A percentile compares a stretch with the other conserved stretches of the same genome.
Conservation (phyloP, 2,888 invertebrate species). For the Ditula angustiorana region DNA sequence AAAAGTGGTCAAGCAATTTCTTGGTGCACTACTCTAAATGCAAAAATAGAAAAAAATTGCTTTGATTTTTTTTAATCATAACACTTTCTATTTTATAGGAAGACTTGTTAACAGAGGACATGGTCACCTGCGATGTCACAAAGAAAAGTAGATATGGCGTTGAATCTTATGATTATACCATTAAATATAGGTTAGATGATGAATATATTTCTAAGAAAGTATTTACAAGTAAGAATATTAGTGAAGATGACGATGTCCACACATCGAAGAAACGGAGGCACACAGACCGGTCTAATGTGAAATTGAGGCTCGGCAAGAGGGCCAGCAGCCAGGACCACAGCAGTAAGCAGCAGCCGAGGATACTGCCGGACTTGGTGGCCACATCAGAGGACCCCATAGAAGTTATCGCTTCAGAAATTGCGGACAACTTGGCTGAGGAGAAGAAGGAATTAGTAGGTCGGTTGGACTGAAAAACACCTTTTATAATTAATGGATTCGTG, state of each 20-base stretch:
- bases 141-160: conserved; percentile 88
- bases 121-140: conserved; percentile 92
- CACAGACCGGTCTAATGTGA: conserved; percentile 85
- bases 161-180: conserved; percentile 91
- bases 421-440: conserved; percentile 90
- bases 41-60: too few relatives aligned
- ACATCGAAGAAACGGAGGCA: conserved; percentile 85
- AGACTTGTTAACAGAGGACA: conserved; percentile 91
- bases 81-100: conserved; percentile 84
- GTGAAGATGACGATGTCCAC: conserved; percentile 52
- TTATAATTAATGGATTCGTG: too few relatives aligned
- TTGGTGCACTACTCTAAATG: too few relatives aligned
- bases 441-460: conserved; percentile 90
- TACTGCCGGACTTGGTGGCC: conserved; percentile 85
- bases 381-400: conserved; percentile 81
- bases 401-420: conserved; percentile 89
- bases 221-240: conserved; percentile 62
- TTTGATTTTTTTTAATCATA: not conserved
- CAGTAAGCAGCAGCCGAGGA: conserved; percentile 81
- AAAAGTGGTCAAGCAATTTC: too few relatives aligned
- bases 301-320: conserved; percentile 84
- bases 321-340: conserved; percentile 65
- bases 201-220: conserved; percentile 70
- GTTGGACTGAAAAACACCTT: too few relatives aligned
- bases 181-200: conserved; percentile 87